Conservation (phyloP, 2,113 vertebrate genomes). For the Hyperopisus bebe region DNA sequence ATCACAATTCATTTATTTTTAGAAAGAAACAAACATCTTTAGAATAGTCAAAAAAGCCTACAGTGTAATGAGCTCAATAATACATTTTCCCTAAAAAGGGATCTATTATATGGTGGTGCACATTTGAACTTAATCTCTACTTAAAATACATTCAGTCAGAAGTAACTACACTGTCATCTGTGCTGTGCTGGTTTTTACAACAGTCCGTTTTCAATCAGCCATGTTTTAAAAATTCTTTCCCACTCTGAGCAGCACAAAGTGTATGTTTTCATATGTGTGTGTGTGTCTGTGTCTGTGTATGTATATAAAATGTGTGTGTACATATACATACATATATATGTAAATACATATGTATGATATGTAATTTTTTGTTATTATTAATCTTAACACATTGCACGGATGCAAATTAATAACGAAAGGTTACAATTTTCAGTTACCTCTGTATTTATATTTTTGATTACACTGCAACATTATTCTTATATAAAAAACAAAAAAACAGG, state of each 20-base stretch:
- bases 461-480: slow-evolving; percentile 53
- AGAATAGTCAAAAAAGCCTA: neutral
- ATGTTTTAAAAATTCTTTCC: slow-evolving; percentile 69
- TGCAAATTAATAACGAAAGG: slow-evolving; percentile 64
- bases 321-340: neutral
- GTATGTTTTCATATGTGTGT: slow-evolving; percentile 30
- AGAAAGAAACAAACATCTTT: neutral
- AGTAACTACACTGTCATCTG: slow-evolving; percentile 65
- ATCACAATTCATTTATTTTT: slow-evolving; percentile 2
- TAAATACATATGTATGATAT: slow-evolving; percentile 30
- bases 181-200: slow-evolving; percentile 73
- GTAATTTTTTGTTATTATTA: neutral
- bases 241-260: slow-evolving; percentile 64
- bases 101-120: slow-evolving; percentile 7
- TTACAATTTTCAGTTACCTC: slow-evolving; percentile 44
- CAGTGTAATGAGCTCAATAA: neutral
- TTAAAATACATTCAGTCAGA: slow-evolving; percentile 72
- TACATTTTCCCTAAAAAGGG: neutral
- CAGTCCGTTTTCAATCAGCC: slow-evolving; percentile 78
- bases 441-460: slow-evolving; percentile 57
- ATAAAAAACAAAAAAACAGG: slow-evolving; percentile 58
- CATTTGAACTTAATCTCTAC: slow-evolving; percentile 52
- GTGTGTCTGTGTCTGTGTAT: neutral
- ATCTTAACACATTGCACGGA: slow-evolving; percentile 49
- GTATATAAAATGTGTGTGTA: neutral